These are phyloP conservation scores for Merops nubicus DNA, from an alignment of 2,113 vertebrate genomes.

Conservation along the genomic window DNA sequence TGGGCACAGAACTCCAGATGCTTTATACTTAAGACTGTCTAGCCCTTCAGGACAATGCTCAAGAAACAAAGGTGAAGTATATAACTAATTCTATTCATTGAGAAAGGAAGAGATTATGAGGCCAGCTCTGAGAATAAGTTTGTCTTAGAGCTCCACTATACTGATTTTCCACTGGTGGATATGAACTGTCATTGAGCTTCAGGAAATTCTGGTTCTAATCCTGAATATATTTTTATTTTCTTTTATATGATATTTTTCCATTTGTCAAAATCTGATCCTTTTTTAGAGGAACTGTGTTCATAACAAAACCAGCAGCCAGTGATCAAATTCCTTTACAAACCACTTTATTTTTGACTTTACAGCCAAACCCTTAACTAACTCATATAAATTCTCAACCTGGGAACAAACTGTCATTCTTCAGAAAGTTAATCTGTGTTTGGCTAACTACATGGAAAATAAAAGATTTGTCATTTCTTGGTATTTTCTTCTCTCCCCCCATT, in stretches of 20 bases:
- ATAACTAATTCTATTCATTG: background rate
- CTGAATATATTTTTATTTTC: background rate
- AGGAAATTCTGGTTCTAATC: constrained; percentile 23
- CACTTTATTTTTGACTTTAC: constrained; percentile 59
- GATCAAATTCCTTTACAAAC: constrained; percentile 42
- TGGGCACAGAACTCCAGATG: background rate
- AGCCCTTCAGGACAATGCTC: background rate
- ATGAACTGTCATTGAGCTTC: background rate
- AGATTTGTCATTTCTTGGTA: background rate
- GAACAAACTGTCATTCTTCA: constrained; percentile 49
- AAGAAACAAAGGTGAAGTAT: background rate
- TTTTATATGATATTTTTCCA: constrained; percentile 47
- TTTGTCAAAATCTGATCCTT: constrained; percentile 31
- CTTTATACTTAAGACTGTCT: background rate
- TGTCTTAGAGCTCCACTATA: background rate
- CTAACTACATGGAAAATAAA: constrained; percentile 43
- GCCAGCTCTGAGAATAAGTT: background rate
- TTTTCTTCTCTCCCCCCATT: background rate
- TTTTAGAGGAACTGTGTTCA: constrained; percentile 35
- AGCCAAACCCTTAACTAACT: constrained; percentile 55
- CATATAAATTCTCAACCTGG: constrained; percentile 49
- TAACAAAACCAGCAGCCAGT: constrained; percentile 42
- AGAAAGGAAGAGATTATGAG: background rate
- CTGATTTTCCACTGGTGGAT: background rate
- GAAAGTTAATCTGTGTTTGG: constrained; percentile 41